Percentiles rank a stretch among this genome's conserved stretches.
phyloP scores from a whole-genome alignment of 2,888 invertebrate species.

The Scaptomyza reducta region DNA sequence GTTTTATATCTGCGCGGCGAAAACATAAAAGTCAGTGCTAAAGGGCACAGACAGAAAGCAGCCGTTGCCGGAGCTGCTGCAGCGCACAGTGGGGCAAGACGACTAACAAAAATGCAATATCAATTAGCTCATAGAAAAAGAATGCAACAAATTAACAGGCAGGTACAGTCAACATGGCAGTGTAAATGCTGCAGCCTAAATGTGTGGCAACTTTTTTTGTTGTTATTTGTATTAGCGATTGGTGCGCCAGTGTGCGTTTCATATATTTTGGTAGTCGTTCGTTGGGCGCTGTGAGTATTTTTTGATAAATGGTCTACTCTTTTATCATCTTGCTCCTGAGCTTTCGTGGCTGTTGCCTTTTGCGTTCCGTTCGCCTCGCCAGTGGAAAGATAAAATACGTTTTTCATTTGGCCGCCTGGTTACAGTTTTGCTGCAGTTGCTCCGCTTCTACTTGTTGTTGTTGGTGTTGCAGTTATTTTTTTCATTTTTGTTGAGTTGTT shows the following conservation, averaged over 20 bases:
- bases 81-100: constrained; percentile 60
- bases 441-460: constrained; percentile 22
- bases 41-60: constrained; percentile 73
- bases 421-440: constrained; percentile 62
- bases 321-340: constrained; percentile 79
- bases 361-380: constrained; percentile 58
- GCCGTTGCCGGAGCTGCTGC: constrained; percentile 53
- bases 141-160: constrained; percentile 36
- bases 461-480: constrained; percentile 34
- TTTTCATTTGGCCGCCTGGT: constrained; percentile 76
- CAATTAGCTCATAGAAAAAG: constrained; percentile 47
- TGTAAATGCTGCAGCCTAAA: constrained; percentile 20
- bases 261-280: constrained; percentile 66
- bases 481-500: constrained; percentile 34
- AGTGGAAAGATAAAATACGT: constrained; percentile 78
- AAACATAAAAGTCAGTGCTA: constrained; percentile 76
- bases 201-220: constrained; percentile 9
- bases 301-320: constrained; percentile 78
- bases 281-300: constrained; percentile 56
- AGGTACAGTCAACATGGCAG: constrained; percentile 49
- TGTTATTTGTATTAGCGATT: constrained; percentile 11
- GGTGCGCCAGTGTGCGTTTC: constrained; percentile 56
- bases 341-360: constrained; percentile 55
- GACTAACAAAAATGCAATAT: constrained; percentile 23
- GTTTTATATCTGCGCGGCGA: constrained; percentile 66